Percentiles rank a stretch among this genome's conserved stretches.
Conservation (phyloP, 2,797 vertebrate species). For the Phrynocephalus forsythii region DNA sequence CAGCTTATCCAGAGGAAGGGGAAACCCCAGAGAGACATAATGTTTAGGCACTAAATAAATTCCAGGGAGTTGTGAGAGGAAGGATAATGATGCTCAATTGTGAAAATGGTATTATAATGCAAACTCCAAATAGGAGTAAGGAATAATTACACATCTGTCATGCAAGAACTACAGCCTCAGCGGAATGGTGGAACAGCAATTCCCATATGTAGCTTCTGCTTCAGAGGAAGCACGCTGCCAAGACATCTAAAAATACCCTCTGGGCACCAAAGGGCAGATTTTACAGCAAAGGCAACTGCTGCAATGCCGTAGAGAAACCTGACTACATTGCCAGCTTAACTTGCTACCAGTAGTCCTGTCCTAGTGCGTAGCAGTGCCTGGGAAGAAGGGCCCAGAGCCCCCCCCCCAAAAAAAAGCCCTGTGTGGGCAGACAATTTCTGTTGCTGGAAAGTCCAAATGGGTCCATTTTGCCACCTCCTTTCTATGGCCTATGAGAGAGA, state of each 20-base stretch:
- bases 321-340: neutral
- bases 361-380: neutral
- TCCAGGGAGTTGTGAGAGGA: neutral
- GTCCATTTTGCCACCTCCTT: neutral
- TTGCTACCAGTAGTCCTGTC: neutral
- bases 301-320: neutral
- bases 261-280: constrained; percentile 33
- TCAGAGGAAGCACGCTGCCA: constrained; percentile 54
- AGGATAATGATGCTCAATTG: neutral
- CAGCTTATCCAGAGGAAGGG: neutral
- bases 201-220: constrained; percentile 29
- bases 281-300: constrained; percentile 13
- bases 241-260: constrained; percentile 48
- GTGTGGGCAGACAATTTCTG: neutral
- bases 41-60: constrained; percentile 33
- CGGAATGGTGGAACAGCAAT: constrained; percentile 44
- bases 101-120: constrained; percentile 34
- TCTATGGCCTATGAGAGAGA: neutral
- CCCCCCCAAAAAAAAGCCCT: neutral
- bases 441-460: neutral
- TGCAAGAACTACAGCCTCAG: constrained; percentile 25
- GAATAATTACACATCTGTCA: constrained; percentile 40
- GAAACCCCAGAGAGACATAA: constrained; percentile 5
- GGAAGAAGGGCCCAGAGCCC: neutral
- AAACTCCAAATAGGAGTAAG: constrained; percentile 21